Conservation (phyloP, 2,797 vertebrate species). For the Ceryle rudis region DNA sequence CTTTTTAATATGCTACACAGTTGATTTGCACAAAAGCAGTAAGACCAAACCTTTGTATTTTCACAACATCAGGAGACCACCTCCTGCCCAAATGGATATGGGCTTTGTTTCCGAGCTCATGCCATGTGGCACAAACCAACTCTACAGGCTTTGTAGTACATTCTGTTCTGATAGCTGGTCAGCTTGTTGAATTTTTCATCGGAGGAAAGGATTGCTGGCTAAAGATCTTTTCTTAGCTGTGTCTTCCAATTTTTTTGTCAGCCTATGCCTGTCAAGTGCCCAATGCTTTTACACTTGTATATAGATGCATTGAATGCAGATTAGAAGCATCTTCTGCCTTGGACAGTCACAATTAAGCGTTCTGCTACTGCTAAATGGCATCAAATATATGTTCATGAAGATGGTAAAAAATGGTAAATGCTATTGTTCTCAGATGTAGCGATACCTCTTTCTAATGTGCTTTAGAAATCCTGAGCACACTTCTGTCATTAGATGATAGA, state of each 20-base stretch:
- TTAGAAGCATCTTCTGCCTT: neutral
- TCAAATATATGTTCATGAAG: neutral
- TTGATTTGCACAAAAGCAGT: neutral
- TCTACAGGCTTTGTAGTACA: neutral
- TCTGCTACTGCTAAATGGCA: neutral
- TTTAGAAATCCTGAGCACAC: neutral
- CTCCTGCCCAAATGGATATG: neutral
- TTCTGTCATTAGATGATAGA: neutral
- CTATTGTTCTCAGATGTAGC: neutral
- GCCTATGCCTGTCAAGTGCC: neutral
- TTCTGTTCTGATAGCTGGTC: neutral
- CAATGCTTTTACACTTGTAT: rapidly evolving
- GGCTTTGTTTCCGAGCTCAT: neutral
- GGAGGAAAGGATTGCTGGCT: neutral
- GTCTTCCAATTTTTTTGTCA: neutral
- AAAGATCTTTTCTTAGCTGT: neutral
- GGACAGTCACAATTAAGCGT: neutral
- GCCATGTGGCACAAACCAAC: rapidly evolving
- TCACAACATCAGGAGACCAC: neutral
- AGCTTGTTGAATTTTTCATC: neutral
- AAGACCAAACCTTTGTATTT: neutral
- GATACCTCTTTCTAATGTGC: neutral
- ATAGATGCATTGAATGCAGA: neutral
- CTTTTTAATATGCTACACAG: neutral
- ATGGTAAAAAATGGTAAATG: neutral